Base-by-base conservation (phyloP, 2,888 invertebrate genomes). In the Operophtera brumata region DNA sequence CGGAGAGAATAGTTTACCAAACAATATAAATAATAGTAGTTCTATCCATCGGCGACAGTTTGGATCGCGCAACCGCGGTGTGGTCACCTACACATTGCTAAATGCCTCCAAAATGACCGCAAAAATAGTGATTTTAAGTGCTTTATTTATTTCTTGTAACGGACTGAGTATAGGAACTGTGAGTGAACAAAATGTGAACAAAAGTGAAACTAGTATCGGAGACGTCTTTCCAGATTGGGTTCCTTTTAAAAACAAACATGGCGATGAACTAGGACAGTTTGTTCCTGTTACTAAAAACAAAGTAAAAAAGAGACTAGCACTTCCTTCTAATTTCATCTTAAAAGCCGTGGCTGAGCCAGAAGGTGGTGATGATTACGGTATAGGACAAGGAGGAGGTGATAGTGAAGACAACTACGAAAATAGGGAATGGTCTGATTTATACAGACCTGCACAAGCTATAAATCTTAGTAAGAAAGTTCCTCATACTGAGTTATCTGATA, bases 1-100 rank as follows among this genome's bases (percentile, higher is more conserved):
- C 80, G 75, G 67, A 75, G 73, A 77, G 77, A 82, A 86, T 82
- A 73, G 83, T 80, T 86, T 84, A 78, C 67, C 72, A 85, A 87
- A 88, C 86, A 88, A 86, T 90, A 90, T 90, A 89, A 90, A 89
- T 89, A 86, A 86, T 85, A 82, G 84, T 84, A 72, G 74, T 73
- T 70, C 71, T 65, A 75, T 70, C 66, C 68, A 75, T 69, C 65
- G 73, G 69, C 68, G 75, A 73, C 86, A 89, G 89, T 89, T 73
- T 65, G 67, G 68, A 65, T 68, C 80, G 80, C 77, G 85, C 77
- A 67, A 77, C 72, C 77, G 80, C 66, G 69, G 70, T 55, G 68
- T 64, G 64, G 65, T 68, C 70, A 77, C 71, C 67, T 69, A 57
- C 55, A 42, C 50, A 60, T 60, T 59, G 47, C 41, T 49, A 54